These are phyloP conservation scores for Tetragonisca angustula DNA, from an alignment of 2,888 invertebrate species.

Conservation along the genomic window DNA sequence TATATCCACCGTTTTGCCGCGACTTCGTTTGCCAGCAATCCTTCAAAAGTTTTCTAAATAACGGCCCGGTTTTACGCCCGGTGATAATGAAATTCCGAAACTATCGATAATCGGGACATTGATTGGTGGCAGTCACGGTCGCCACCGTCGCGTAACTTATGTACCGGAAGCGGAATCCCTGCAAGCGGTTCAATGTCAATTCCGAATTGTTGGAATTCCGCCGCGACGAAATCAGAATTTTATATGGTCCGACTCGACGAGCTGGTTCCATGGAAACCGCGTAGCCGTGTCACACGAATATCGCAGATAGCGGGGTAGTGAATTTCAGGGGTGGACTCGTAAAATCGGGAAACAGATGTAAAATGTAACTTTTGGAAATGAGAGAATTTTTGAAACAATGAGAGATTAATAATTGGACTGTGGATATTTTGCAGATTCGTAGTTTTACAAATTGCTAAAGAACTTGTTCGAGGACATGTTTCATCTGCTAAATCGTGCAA, in stretches of 20 bases:
- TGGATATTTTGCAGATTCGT: not conserved
- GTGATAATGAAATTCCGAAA: conserved; percentile 81
- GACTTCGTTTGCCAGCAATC: conserved; percentile 59
- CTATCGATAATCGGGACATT: conserved; percentile 80
- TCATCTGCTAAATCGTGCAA: not conserved
- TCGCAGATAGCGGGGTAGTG: not conserved
- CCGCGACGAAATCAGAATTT: conserved; percentile 53
- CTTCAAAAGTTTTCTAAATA: conserved; percentile 73
- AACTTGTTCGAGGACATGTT: not conserved
- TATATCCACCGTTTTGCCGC: conserved; percentile 38
- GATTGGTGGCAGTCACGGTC: conserved; percentile 76
- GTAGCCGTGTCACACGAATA: not conserved
- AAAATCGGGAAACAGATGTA: not conserved
- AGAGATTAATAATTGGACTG: not conserved
- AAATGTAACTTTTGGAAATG: not conserved
- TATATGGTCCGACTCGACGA: not conserved
- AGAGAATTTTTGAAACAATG: not conserved
- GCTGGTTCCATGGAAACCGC: not conserved
- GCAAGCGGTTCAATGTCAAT: conserved; percentile 53
- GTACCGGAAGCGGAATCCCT: conserved; percentile 25
- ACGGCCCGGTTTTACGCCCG: conserved; percentile 75
- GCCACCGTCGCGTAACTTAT: conserved; percentile 57
- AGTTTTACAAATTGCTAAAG: not conserved
- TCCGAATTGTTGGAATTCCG: conserved; percentile 56
- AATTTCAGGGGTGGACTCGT: not conserved